Percentiles rank a stretch among this genome's conserved stretches.
phyloP scores from a whole-genome alignment of 2,113 vertebrate species.

The Haliaeetus leucogaster region DNA sequence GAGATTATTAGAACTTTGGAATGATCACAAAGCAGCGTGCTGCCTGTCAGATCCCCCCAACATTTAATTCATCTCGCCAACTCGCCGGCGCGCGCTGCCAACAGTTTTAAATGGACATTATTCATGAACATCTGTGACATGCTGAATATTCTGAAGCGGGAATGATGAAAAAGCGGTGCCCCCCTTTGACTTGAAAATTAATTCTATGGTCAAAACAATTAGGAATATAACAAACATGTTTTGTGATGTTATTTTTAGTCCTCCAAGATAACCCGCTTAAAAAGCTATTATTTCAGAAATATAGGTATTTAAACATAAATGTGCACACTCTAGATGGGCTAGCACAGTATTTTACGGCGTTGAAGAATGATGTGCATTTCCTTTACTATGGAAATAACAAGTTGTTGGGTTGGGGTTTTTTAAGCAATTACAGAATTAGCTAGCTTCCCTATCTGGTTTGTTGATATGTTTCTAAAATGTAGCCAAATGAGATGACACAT shows the following conservation, averaged over 20 bases:
- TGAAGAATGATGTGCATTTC: neutral
- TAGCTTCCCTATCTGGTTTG: constrained; percentile 9
- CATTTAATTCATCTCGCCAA: constrained; percentile 98
- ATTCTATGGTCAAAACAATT: constrained; percentile 87
- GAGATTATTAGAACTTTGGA: constrained; percentile 99
- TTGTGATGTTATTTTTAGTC: constrained; percentile 66
- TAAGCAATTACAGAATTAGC: constrained; percentile 41
- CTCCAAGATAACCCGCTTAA: neutral
- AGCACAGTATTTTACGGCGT: neutral
- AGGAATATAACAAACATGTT: constrained; percentile 70
- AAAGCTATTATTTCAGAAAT: constrained; percentile 1
- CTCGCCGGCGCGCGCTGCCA: constrained; percentile 83
- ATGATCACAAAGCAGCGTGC: constrained; percentile 99
- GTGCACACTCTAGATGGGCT: neutral
- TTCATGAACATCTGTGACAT: constrained; percentile 98
- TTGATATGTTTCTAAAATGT: neutral
- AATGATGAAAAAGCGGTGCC: constrained; percentile 86
- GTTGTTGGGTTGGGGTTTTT: neutral
- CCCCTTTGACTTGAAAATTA: constrained; percentile 90
- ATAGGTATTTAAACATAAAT: neutral
- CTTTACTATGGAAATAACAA: neutral
- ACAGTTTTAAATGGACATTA: constrained; percentile 96
- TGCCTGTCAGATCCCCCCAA: constrained; percentile 99
- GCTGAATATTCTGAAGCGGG: constrained; percentile 86
- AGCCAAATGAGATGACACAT: constrained; percentile 43